Base-by-base conservation (phyloP, 2,888 invertebrate species). In the Caenorhabditis imperialis region DNA sequence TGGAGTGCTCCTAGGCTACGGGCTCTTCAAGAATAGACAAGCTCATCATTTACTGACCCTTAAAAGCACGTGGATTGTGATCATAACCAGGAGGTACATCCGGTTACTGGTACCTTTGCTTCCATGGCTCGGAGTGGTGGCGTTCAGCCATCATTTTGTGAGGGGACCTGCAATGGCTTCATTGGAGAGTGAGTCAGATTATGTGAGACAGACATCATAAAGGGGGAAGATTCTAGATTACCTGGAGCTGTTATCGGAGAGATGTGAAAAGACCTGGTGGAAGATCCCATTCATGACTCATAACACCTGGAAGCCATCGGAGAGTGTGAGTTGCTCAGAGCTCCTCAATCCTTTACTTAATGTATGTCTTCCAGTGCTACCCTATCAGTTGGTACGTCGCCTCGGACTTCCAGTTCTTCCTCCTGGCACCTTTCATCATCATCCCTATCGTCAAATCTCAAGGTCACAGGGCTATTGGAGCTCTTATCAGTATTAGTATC, bases 1-100 rank as follows among this genome's bases (percentile, higher is more conserved):
- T n/a, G 84, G 81, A 16, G 47, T 81, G 12, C 50, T 84, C 1
- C 20, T 84, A 4, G 37, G 81, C 3, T 84, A 77, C 44, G 44
- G 77, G 18, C 74, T 82, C 40, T 84, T 84, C 65, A 77, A 74
- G 54, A 72, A 45, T n/a, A 10, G 10, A 14, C 1, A 23, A 27
- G 7, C 8, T 10, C 6, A 25, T 16, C 10, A 18, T 3, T 33
- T 57, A 16, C 45, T 48, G 60, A 48, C 48, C 6, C 33, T 38
- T 0, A 53, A 37, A n/a, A n/a, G n/a, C 10, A 6, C 10, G 7
- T 22, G 16, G 12, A 42, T 51, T 2, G 35, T 65, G 0, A 75
- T 51, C 16, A 14, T 60, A 1, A 48, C 30, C 20, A 47, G 58
- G 47, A 18, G n/a, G 40, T 18, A 20, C n/a, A n/a, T n/a, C n/a